Conservation (phyloP, 2,113 vertebrate species). For the Ailurus styani region DNA sequence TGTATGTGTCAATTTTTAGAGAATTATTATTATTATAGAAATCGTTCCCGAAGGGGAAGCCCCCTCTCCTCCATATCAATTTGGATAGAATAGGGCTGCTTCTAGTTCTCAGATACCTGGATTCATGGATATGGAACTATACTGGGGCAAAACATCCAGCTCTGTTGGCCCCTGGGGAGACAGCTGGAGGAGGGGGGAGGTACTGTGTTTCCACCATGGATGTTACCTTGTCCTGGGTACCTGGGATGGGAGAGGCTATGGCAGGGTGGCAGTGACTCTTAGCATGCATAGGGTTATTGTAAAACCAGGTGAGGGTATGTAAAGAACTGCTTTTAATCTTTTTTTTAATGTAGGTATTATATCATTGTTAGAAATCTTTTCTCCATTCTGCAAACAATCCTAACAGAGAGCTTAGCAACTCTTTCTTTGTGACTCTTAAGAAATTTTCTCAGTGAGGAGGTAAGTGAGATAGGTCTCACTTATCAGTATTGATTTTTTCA, state of each 20-base stretch:
- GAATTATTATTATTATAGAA: slow-evolving; percentile 6
- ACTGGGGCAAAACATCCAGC: neutral
- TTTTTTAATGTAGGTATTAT: neutral
- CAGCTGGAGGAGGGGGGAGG: neutral
- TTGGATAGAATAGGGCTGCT: neutral
- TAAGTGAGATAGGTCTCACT: neutral
- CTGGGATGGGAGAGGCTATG: neutral
- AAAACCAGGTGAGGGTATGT: neutral
- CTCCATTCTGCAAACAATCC: neutral
- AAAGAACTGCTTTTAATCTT: neutral
- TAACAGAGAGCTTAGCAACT: neutral
- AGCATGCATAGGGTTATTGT: neutral
- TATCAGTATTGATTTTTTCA: slow-evolving; percentile 3
- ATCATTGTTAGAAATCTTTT: neutral
- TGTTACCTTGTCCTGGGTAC: neutral
- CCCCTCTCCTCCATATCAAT: neutral
- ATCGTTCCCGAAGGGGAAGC: neutral
- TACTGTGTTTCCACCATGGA: neutral
- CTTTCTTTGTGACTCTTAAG: neutral
- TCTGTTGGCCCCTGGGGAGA: neutral
- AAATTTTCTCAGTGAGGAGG: neutral
- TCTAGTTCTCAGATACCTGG: neutral
- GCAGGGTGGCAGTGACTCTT: neutral
- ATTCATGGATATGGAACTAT: neutral
- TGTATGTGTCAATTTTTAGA: neutral